Conservation (phyloP, 1,140 invertebrate genomes). For the Drosophila ohnishii region DNA sequence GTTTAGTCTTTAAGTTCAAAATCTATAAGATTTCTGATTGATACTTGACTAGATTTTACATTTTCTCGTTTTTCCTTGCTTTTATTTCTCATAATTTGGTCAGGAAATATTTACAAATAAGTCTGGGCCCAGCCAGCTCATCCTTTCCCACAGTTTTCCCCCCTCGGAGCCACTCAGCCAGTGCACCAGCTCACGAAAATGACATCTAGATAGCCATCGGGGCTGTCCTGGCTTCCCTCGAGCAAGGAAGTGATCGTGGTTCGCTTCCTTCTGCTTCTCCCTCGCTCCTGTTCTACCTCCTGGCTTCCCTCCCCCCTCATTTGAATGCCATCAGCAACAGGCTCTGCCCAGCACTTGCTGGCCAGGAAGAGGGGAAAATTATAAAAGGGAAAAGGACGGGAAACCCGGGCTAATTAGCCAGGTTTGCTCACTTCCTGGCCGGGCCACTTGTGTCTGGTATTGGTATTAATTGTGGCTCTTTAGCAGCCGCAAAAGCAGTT, state of each 20-base stretch:
- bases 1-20: too few species aligned
- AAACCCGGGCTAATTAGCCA: conserved; percentile 28
- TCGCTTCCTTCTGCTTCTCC: conserved; percentile 36
- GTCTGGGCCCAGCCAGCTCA: background rate
- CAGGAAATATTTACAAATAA: background rate
- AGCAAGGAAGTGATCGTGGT: conserved; percentile 60
- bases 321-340: conserved; percentile 71
- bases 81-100: background rate
- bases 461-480: conserved; percentile 72
- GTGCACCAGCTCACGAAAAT: conserved; percentile 46
- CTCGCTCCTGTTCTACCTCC: conserved; percentile 7
- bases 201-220: conserved; percentile 64
- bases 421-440: conserved; percentile 71
- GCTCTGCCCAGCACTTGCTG: conserved; percentile 55
- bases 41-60: background rate
- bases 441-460: conserved; percentile 32
- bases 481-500: conserved; percentile 55
- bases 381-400: background rate
- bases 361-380: conserved; percentile 1
- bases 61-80: background rate
- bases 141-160: conserved; percentile 48
- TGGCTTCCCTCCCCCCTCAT: conserved; percentile 35
- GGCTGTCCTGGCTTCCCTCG: conserved; percentile 54
- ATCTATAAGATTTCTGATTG: accelerated
- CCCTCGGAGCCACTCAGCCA: conserved; percentile 22